Evolutionary conservation across 2,888 invertebrate genomes (phyloP).

Genomic region (Drosophila mimica): DNA sequence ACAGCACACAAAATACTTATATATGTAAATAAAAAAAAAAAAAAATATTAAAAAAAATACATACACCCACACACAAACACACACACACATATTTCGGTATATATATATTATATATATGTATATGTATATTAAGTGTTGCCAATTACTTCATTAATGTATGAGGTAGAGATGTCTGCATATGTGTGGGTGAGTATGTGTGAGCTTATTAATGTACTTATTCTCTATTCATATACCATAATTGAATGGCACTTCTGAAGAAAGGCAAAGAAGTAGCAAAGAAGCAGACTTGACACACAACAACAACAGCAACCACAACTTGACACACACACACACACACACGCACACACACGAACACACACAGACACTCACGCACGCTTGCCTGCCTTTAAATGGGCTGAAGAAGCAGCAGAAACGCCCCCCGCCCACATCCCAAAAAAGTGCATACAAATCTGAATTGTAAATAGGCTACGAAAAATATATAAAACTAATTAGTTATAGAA

Average conservation of each 20-base stretch:
- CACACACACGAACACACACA: conserved; percentile 1
- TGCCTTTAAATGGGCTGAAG: conserved; percentile 35
- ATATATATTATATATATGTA: conserved; percentile 52
- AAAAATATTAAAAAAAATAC: conserved; percentile 13
- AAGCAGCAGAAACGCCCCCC: conserved; percentile 17
- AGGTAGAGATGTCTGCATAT: conserved; percentile 81
- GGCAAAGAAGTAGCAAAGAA: conserved; percentile 73
- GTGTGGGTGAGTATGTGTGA: conserved; percentile 81
- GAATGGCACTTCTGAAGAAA: conserved; percentile 67
- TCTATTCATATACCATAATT: conserved; percentile 72
- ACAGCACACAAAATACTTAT: conserved; percentile 46
- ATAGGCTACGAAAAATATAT: conserved; percentile 75
- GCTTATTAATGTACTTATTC: conserved; percentile 74
- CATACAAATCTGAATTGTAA: conserved; percentile 49
- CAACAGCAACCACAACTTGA: neutral
- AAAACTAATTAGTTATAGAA: conserved; percentile 76
- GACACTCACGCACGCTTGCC: conserved; percentile 56
- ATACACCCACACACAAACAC: conserved; percentile 33
- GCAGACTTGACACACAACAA: conserved; percentile 49
- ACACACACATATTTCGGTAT: conserved; percentile 60
- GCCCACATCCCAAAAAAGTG: conserved; percentile 27
- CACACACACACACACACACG: conserved; percentile 12
- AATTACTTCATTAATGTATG: conserved; percentile 81
- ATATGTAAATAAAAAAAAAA: conserved; percentile 29
- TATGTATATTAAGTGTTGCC: conserved; percentile 75